Evolutionary conservation across 2,113 vertebrate species (phyloP), one percentile per base, ranked within the genome.

Genomic region (Tachysurus fulvidraco): DNA sequence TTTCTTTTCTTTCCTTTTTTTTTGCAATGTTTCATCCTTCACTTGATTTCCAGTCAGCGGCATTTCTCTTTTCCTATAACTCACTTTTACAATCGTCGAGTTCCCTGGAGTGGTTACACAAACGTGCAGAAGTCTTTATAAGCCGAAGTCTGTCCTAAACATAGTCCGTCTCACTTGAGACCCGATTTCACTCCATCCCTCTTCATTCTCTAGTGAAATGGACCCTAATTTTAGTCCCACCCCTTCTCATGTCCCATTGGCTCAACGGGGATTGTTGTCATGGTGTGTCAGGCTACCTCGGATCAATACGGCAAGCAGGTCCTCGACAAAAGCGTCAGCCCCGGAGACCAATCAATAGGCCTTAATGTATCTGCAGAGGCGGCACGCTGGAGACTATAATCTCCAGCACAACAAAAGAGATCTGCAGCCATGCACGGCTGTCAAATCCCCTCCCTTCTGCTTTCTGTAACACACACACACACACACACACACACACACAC

Each of bases 351-450:
- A 95, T 95, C 95, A 93, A 95, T 94, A 94, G 78, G 83, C 89
- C 85, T 93, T 94, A 94, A 95, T 94, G 93, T 92, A 89, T 92
- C 89, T 85, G 73, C 91, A 90, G 93, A 88, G 91, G 85, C 91
- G 90, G 89, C 91, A 73, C 90, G 88, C 92, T 91, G 93, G 93
- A 94, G 94, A 94, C 93, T 92, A 92, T 92, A 88, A 93, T 94
- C 92, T 90, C 93, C 90, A 92, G 90, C 91, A 90, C 85, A 83
- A 89, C 90, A 89, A 84, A 84, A 46, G 85, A 83, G 80, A 23
- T 83, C 83, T 80, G 69, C 64, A 65, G 44, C 82, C 74, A 76
- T 87, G 86, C 79, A 21, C 30, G 71, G 62, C 89, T 44, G 83
- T 86, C 85, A 85, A 89, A 88, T 84, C 83, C 74, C 85, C 81